Conservation (phyloP, 92 coral and sea anemone species). For the Hydrozoanthus gracilis region DNA sequence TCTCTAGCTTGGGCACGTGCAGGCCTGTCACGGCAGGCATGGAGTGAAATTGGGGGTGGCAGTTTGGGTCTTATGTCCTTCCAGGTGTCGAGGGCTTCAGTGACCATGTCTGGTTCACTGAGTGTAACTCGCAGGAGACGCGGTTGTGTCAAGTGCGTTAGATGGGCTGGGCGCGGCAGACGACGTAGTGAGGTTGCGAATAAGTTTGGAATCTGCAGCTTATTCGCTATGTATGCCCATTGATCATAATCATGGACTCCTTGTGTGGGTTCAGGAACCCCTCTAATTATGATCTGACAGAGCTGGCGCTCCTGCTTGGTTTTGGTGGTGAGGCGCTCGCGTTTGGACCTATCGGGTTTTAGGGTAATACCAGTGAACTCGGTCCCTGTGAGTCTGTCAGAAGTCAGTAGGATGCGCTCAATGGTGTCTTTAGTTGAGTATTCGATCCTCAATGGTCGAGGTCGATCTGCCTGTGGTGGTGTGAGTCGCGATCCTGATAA, state of each 20-base stretch:
- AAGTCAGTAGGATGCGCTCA: neutral
- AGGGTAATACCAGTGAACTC: neutral
- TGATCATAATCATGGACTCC: neutral
- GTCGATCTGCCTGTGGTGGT: neutral
- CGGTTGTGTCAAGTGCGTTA: neutral
- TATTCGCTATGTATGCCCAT: neutral
- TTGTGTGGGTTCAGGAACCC: neutral
- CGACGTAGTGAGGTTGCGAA: neutral
- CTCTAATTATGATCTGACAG: neutral
- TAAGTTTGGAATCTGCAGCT: neutral
- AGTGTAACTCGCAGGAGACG: neutral
- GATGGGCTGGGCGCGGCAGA: neutral
- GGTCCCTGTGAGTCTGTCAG: neutral
- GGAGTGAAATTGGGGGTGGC: neutral
- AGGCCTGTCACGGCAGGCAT: no score
- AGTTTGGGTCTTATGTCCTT: neutral
- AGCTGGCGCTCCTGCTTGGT: neutral
- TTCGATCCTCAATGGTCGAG: neutral
- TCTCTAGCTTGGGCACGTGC: no score
- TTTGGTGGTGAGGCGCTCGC: neutral
- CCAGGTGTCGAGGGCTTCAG: neutral
- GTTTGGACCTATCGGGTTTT: neutral
- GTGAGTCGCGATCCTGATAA: neutral
- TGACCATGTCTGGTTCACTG: neutral
- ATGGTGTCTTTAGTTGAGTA: neutral